phyloP scores from a whole-genome alignment of 2,113 vertebrate genomes.

The Martes martes region DNA sequence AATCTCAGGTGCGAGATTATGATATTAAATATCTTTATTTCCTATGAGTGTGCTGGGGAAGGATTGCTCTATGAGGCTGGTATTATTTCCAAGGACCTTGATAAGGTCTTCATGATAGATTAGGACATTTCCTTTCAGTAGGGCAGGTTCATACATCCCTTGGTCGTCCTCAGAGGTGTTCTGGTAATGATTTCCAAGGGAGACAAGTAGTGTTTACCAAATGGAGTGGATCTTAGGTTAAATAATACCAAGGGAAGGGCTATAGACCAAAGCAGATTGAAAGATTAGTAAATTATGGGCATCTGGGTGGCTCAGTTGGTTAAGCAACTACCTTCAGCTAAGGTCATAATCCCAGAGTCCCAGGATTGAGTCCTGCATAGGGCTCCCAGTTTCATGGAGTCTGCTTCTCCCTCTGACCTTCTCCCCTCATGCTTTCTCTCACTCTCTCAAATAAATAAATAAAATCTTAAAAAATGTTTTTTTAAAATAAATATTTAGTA shows the following conservation, averaged over 20 bases:
- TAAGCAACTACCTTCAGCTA: too few species aligned
- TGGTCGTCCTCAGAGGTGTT: not conserved
- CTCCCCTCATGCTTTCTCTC: too few species aligned
- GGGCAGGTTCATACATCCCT: not conserved
- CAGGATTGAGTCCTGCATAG: too few species aligned
- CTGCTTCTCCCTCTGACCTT: too few species aligned
- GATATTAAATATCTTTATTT: not conserved
- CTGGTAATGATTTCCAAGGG: not conserved
- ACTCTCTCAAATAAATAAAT: too few species aligned
- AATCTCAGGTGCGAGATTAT: not conserved
- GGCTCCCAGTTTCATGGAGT: too few species aligned
- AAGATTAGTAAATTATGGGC: too few species aligned
- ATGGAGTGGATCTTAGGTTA: not conserved
- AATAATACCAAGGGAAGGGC: not conserved
- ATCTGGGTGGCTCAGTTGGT: too few species aligned
- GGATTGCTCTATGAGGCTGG: not conserved
- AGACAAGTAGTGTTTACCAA: not conserved
- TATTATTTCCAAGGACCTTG: not conserved
- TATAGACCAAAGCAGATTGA: not conserved
- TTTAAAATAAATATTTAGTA: not conserved
- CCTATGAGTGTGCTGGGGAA: not conserved
- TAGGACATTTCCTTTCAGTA: not conserved
- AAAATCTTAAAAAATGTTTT: too few species aligned
- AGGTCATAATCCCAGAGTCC: too few species aligned
- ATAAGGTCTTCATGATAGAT: not conserved